Evolutionary conservation across 1,140 invertebrate species (phyloP), one percentile per base, ranked within the genome.

Genomic region (Eciton burchellii): DNA sequence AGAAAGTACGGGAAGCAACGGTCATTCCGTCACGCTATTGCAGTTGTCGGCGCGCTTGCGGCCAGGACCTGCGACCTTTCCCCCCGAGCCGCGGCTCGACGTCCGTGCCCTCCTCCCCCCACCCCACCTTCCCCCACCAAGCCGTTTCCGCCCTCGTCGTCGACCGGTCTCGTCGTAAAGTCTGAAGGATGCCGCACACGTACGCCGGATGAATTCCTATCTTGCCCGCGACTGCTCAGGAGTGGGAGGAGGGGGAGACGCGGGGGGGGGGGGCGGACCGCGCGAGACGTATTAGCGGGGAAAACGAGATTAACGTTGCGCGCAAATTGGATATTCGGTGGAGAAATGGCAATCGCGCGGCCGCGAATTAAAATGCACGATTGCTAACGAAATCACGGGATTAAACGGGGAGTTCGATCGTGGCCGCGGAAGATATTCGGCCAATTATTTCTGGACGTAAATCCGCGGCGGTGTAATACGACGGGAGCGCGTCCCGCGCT

Each of bases 181-280:
- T 68, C 76, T 63, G 56, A 74, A 65, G 68, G 74, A 84, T 84
- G 74, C 86, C 56, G 76, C 60, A 84, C 84, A 84, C 82, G 84
- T 84, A 65, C 63, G 24, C 24, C 11, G 35, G 68, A 66, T 60
- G 84, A 86, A 81, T 85, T 84, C 81, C 82, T 84, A 84, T 71
- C 76, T 66, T 76, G 45, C 26, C 62, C 49, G 43, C 29, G 54
- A 79, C n/a, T n/a, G 43, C 16, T 24, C 1, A n/a, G 21, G 2
- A 35, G 60, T 47, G 26, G 52, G 54, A 59, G 6, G 26, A 21
- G n/a, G 11, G 14, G n/a, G n/a, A n/a, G n/a, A n/a, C 9, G 41
- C 45, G 49, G 35, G 47, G 9, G 60, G 24, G 62, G 6, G 45
- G 24, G 35, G 12, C 3, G 41, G 16, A 6, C 0, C 3, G 11